A percentile compares a stretch with the other conserved stretches of the same genome.
Conservation (phyloP, 2,888 invertebrate genomes). For the Agrochola lota region DNA sequence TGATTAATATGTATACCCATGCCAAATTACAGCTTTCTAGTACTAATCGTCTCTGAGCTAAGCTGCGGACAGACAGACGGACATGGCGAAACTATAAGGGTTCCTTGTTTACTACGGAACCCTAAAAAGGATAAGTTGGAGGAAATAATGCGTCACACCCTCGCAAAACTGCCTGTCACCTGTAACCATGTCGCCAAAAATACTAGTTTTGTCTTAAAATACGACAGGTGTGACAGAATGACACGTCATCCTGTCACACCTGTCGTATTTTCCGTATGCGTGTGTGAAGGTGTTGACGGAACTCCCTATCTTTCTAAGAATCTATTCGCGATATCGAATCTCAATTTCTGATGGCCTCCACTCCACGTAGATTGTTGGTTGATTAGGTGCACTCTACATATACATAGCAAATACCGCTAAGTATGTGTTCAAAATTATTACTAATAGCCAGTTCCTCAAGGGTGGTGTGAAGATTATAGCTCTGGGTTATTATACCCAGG, state of each 20-base stretch:
- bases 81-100: too few relatives aligned
- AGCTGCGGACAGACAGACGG: too few relatives aligned
- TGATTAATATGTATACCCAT: too few relatives aligned
- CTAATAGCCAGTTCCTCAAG: not conserved
- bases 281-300: not conserved
- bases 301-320: conserved; percentile 37
- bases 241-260: too few relatives aligned
- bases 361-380: conserved; percentile 15
- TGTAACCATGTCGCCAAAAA: not conserved
- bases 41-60: too few relatives aligned
- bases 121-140: too few relatives aligned
- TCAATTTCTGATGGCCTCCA: conserved; percentile 35
- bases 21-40: too few relatives aligned
- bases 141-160: too few relatives aligned
- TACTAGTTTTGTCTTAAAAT: not conserved
- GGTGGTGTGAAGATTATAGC: not conserved
- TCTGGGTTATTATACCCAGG: not conserved
- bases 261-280: conserved; percentile 22
- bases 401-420: not conserved
- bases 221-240: not conserved
- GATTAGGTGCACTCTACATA: conserved; percentile 18
- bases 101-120: too few relatives aligned
- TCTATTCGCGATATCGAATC: conserved; percentile 39
- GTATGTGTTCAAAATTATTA: conserved; percentile 1
- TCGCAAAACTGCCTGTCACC: not conserved